These are phyloP conservation scores for Crotalus tigris DNA, from an alignment of 2,113 vertebrate species.

Conservation along the genomic window DNA sequence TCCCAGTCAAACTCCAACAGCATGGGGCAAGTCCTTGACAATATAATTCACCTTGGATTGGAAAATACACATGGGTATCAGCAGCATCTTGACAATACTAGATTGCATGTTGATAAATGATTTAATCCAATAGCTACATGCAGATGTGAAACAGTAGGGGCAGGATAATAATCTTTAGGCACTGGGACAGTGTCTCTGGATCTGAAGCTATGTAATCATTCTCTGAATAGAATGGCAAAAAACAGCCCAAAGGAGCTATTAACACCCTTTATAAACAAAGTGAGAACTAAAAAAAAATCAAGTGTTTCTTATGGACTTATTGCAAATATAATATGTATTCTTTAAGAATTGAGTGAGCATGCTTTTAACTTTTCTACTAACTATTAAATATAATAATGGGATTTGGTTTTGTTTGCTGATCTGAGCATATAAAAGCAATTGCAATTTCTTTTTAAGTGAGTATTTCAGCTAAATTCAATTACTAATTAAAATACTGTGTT, in stretches of 20 bases:
- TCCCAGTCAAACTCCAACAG: not conserved
- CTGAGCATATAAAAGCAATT: not conserved
- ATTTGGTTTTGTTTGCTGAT: not conserved
- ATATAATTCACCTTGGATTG: not conserved
- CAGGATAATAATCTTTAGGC: not conserved
- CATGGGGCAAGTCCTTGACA: not conserved
- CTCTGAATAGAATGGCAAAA: not conserved
- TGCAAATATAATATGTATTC: conserved; percentile 26
- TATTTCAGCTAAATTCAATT: not conserved
- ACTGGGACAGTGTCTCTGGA: not conserved
- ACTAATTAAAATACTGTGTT: not conserved
- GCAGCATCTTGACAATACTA: not conserved
- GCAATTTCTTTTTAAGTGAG: not conserved
- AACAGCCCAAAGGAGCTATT: not conserved
- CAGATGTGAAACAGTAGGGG: not conserved
- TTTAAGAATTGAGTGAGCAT: not conserved
- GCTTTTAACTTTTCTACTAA: not conserved
- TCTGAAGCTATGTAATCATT: not conserved
- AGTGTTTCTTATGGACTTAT: conserved; percentile 53
- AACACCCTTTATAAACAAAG: conserved; percentile 25
- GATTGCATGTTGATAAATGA: not conserved
- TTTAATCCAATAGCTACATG: not conserved
- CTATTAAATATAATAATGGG: not conserved
- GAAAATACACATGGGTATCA: not conserved
- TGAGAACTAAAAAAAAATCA: conserved; percentile 50